Percentiles rank a stretch among this genome's conserved stretches.
Evolutionary conservation across 2,797 vertebrate genomes (phyloP).

Genomic region (Hippoglossus hippoglossus): DNA sequence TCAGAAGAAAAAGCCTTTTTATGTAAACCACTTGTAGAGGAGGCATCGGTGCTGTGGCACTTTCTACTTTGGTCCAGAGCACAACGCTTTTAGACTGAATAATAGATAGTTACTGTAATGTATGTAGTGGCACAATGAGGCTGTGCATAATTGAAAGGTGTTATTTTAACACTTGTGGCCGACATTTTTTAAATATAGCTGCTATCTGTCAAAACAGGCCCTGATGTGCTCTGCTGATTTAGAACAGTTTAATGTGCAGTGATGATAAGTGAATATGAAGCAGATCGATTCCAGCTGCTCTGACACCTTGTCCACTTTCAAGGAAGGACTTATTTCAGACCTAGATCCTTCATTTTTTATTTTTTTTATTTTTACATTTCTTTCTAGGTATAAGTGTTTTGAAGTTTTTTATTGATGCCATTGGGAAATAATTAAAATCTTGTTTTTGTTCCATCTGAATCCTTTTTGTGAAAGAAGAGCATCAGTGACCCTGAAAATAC

Average conservation of each 20-base stretch:
- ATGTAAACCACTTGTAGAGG: background rate
- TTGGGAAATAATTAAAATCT: too few relatives aligned
- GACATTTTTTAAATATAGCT: slow-evolving; percentile 33
- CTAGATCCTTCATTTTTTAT: background rate
- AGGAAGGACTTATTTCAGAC: slow-evolving; percentile 29
- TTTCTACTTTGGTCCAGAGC: slow-evolving; percentile 9
- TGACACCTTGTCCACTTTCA: slow-evolving; percentile 29
- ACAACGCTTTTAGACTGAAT: slow-evolving; percentile 42
- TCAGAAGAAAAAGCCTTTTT: slow-evolving; percentile 44
- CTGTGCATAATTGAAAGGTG: slow-evolving; percentile 23
- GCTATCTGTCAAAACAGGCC: slow-evolving; percentile 11
- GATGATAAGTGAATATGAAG: slow-evolving; percentile 26
- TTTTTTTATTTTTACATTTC: too few relatives aligned
- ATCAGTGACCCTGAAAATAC: background rate
- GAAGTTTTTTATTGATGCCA: too few relatives aligned
- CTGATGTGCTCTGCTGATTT: slow-evolving; percentile 23
- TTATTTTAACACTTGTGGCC: slow-evolving; percentile 34
- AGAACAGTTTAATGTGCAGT: slow-evolving; percentile 28
- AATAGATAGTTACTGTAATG: slow-evolving; percentile 42
- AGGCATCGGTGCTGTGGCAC: background rate
- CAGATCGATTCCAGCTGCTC: slow-evolving; percentile 28
- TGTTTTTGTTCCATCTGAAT: background rate
- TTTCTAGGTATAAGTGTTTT: too few relatives aligned
- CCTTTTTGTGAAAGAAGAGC: background rate
- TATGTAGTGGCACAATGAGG: slow-evolving; percentile 2